Base-by-base conservation (phyloP, 1,140 invertebrate genomes). In the Heliconius nattereri region DNA sequence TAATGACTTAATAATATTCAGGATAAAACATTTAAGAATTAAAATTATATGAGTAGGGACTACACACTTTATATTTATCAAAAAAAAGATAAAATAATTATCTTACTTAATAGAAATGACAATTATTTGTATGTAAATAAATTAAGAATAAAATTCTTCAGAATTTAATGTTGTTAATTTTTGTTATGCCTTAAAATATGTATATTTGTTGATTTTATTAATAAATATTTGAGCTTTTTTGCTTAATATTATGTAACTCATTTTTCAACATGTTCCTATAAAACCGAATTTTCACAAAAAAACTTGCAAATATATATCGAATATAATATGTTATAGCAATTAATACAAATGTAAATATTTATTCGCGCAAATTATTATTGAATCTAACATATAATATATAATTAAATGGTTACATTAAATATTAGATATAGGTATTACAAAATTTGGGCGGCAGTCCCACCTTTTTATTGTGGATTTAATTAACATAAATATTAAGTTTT, bases 231-330 rank as follows among this genome's bases (percentile, higher is more conserved):
- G 29, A 8, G 9, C 11, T 29, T 29, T 9, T 57, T 20, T 66
- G 60, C 13, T 66, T 66, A 26, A 29, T 66, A 29, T 26, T 66
- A 16, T 66, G 11, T 23, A 57, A n/a, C 7, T 66, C 60, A 66
- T 66, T 35, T 75, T 66, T 66, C 52, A 35, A 60, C 19, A 40
- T 49, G 76, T 78, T 78, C 76, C 76, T 73, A 73, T 23, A 29
- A 73, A 78, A 73, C 71, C 76, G 71, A 78, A 45, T 78, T 78
- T 73, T 78, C 8, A 26, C 7, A 66, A 29, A 66, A 1, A n/a
- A 16, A 1, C 3, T 66, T 66, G 60, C 60, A 66, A 60, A 26
- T n/a, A 60, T 60, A 37, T 37, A 57, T 57, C 0, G 54, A 57
- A 2, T n/a, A 20, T 57, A 20, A 52, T n/a, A 57, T 57, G 7